phyloP scores from a whole-genome alignment of 1,140 invertebrate genomes.

The Thalassaphorura encarpata region DNA sequence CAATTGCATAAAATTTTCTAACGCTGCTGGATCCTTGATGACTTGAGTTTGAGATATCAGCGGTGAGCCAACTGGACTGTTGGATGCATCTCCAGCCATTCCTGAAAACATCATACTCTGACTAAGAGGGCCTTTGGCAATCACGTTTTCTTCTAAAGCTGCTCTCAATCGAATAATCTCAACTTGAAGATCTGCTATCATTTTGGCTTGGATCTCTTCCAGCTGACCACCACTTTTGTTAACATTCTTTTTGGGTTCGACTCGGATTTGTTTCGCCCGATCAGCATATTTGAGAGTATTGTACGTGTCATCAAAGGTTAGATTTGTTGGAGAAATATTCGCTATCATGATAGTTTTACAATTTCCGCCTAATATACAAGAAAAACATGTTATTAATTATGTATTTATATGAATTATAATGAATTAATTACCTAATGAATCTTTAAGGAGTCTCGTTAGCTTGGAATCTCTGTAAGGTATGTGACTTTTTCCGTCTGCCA shows the following conservation, averaged over 20 bases:
- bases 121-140: neutral
- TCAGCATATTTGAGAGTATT: slow-evolving; percentile 90
- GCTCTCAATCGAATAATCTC: neutral
- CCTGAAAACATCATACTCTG: neutral
- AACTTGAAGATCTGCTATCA: neutral
- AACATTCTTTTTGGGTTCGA: slow-evolving; percentile 19
- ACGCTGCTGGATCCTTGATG: neutral
- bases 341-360: slow-evolving; percentile 97
- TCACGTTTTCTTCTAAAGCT: neutral
- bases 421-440: slow-evolving; percentile 52
- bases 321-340: slow-evolving; percentile 71
- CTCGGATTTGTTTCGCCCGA: slow-evolving; percentile 64
- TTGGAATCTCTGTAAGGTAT: slow-evolving; percentile 72
- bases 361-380: too few species aligned
- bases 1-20: neutral
- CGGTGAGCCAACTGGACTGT: neutral
- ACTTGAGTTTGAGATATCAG: neutral
- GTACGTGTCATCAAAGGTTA: slow-evolving; percentile 88
- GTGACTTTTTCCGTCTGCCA: slow-evolving; percentile 67
- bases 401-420: too few species aligned
- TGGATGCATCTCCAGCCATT: neutral
- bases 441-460: slow-evolving; percentile 89
- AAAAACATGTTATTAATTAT: too few species aligned
- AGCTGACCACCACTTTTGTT: neutral
- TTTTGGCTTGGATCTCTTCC: neutral